A percentile compares a stretch with the other conserved stretches of the same genome.
phyloP scores from a whole-genome alignment of 2,888 invertebrate genomes.

The Philereme vetulata region DNA sequence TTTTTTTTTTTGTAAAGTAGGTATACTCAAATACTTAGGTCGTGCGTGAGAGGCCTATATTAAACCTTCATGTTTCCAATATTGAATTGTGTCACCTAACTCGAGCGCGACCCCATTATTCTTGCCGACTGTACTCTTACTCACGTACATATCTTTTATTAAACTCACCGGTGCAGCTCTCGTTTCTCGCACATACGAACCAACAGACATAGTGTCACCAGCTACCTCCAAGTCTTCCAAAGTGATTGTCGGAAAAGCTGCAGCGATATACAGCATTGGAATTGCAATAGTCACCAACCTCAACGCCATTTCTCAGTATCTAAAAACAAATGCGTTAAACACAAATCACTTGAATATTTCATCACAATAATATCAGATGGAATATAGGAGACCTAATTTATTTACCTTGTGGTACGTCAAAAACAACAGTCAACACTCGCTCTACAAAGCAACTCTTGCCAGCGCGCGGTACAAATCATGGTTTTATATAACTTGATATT shows the following conservation, averaged over 20 bases:
- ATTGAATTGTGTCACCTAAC: too few relatives aligned
- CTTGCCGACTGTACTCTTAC: too few relatives aligned
- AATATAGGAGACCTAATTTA: conserved; percentile 36
- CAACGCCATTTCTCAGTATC: conserved; percentile 47
- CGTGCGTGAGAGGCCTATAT: too few relatives aligned
- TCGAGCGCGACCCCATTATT: too few relatives aligned
- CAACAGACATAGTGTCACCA: conserved; percentile 82
- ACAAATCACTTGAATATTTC: not conserved
- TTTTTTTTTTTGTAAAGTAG: too few relatives aligned
- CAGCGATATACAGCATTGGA: conserved; percentile 56
- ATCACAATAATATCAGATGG: conserved; percentile 2
- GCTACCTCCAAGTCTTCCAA: conserved; percentile 68
- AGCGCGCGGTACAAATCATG: conserved; percentile 49
- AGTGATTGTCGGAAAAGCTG: conserved; percentile 54
- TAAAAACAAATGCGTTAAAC: conserved; percentile 31
- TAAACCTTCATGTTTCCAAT: too few relatives aligned
- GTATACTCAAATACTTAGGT: too few relatives aligned
- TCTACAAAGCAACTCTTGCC: conserved; percentile 58
- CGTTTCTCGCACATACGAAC: conserved; percentile 83
- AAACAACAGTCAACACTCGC: conserved; percentile 52
- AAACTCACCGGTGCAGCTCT: conserved; percentile 79
- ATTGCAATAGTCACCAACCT: conserved; percentile 54
- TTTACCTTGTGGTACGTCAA: conserved; percentile 46
- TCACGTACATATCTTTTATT: too few relatives aligned
- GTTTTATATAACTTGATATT: conserved; percentile 77